These are phyloP conservation scores for Chionis minor DNA, from an alignment of 2,113 vertebrate genomes.

Conservation along the genomic window DNA sequence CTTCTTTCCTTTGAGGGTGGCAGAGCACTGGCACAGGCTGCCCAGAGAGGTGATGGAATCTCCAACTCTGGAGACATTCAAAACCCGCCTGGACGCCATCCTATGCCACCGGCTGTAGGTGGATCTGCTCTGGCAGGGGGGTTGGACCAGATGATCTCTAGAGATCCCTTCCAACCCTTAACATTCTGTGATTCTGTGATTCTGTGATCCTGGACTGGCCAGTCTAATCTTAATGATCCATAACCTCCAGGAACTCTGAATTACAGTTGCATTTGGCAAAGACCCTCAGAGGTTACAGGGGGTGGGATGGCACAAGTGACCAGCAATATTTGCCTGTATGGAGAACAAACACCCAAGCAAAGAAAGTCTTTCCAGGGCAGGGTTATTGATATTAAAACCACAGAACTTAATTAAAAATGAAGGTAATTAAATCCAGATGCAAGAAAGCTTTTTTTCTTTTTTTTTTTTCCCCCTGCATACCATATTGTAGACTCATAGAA, in stretches of 20 bases:
- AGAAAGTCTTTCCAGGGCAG: not conserved
- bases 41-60: too few relatives aligned
- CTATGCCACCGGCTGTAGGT: too few relatives aligned
- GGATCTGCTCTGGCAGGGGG: too few relatives aligned
- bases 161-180: too few relatives aligned
- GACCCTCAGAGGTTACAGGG: not conserved
- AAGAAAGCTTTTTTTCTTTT: not conserved
- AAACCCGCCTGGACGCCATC: too few relatives aligned
- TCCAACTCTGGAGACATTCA: too few relatives aligned
- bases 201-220: not conserved
- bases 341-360: not conserved
- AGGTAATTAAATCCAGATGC: conserved; percentile 43
- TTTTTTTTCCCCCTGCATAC: not conserved
- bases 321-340: not conserved
- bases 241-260: not conserved
- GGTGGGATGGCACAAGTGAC: not conserved
- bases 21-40: too few relatives aligned
- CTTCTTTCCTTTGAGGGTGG: too few relatives aligned
- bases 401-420: conserved; percentile 33
- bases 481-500: not conserved
- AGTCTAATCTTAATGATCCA: not conserved
- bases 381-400: conserved; percentile 20
- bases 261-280: not conserved
- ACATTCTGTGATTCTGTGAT: too few relatives aligned
- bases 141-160: too few relatives aligned